Base-by-base conservation (phyloP, 2,797 vertebrate species). In the Crenuchus spilurus region DNA sequence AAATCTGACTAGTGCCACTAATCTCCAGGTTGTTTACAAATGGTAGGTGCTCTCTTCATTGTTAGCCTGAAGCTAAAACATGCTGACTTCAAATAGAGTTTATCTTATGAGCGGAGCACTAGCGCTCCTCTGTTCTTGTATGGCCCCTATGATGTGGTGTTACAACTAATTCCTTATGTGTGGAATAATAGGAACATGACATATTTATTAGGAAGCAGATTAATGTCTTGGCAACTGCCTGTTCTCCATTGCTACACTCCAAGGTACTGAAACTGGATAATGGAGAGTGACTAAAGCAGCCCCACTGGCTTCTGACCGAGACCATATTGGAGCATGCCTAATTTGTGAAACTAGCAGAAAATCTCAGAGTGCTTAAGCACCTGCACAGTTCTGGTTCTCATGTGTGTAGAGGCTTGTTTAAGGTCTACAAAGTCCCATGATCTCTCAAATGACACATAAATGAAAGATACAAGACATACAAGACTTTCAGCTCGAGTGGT, bases 1-100 rank as follows among this genome's bases (percentile, higher is more conserved):
- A 76, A 88, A 83, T 89, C 88, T 82, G 85, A 88, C 87, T 86
- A 88, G 75, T 74, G 70, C 74, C 82, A 70, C 69, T 80, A 77
- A 83, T 82, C 82, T 84, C 49, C 49, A 44, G 33, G 46, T 75
- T 82, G 81, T 82, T 82, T 82, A 78, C 74, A 64, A 75, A 80
- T 74, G 76, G 71, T 77, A 64, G 61, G 58, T 80, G 70, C 61
- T 44, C 48, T 72, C 61, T 74, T 67, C 37, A 70, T 70, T 75
- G 71, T 77, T 37, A 42, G 73, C 18, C 16, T 35, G 22, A 33
- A 54, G 68, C 60, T 58, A 69, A 30, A 64, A 66, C 46, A 79
- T 16, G 39, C 35, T 68, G 55, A 75, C 77, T 76, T 79, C 68
- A 73, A 78, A 78, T 70, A 6, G n/a, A 46, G 55, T 78, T 76